Evolutionary conservation across 2,888 invertebrate genomes (phyloP), one percentile per base, ranked within the genome.

Genomic region (Drosophila cognata): DNA sequence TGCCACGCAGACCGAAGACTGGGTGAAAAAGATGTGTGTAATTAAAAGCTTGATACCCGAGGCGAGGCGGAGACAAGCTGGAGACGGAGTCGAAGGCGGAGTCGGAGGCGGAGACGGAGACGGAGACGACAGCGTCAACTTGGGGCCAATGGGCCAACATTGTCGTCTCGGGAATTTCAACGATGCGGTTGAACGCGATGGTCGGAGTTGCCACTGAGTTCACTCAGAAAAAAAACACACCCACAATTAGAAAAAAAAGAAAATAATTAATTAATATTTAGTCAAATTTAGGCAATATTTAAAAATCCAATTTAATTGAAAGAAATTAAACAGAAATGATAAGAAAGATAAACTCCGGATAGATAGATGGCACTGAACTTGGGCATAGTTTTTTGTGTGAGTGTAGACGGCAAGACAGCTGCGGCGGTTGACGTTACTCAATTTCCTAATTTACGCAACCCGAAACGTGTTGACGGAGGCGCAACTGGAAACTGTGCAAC

Each of bases 391-490:
- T 4, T 52, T 53, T 55, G 36, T 16, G 10, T 55, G 0, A 55
- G 36, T 55, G 55, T 36, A 36, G 11, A 2, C 7, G 25, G n/a
- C 35, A 16, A 8, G 21, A 25, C 16, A 46, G 25, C 16, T 28
- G 4, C 10, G 16, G n/a, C 35, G n/a, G 56, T 29, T 31, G 50
- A 68, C 61, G 75, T 84, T 84, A 82, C 89, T 89, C 89, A 89
- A 85, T 85, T 88, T 82, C 85, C 78, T 78, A 88, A 88, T 82
- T 84, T 85, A 80, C 80, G 88, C 84, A 84, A 89, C 55, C 67
- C 75, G 73, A 87, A 82, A 77, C 89, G 85, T 89, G 89, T 84
- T 85, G 85, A 80, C 51, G 74, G 33, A 63, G 73, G 61, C 77
- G 64, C 36, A 61, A 74, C 56, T 57, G 74, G 53, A 55, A 74